Conservation (phyloP, 2,797 vertebrate species). For the Acanthiza pusilla region DNA sequence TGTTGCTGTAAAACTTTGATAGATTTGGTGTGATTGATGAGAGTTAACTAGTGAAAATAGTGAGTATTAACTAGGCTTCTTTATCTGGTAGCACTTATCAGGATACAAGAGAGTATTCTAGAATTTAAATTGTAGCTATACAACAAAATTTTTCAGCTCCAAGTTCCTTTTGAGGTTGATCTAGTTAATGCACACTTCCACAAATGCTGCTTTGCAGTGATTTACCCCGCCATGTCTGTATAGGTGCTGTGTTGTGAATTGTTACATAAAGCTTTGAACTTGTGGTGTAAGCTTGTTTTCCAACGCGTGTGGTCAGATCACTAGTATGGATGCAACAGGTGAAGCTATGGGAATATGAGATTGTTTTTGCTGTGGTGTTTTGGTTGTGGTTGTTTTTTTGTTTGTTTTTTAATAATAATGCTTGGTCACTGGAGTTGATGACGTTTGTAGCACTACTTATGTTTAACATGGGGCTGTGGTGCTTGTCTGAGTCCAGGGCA, state of each 20-base stretch:
- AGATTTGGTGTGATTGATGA: rapidly evolving
- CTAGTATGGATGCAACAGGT: neutral
- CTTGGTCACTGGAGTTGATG: neutral
- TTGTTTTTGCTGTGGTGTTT: neutral
- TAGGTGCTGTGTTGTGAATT: neutral
- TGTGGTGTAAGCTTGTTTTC: neutral
- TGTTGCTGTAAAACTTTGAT: neutral
- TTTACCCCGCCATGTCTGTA: neutral
- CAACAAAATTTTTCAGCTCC: neutral
- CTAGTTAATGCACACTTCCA: neutral
- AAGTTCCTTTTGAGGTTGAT: neutral
- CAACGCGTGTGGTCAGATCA: rapidly evolving
- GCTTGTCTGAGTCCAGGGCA: neutral
- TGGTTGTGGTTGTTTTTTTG: neutral
- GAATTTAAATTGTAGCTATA: neutral
- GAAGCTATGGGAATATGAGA: neutral
- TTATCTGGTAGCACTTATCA: neutral
- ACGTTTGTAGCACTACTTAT: neutral
- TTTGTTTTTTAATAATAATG: neutral
- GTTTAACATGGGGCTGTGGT: rapidly evolving
- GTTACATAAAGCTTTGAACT: neutral
- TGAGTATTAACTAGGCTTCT: neutral
- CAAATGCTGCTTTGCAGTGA: neutral
- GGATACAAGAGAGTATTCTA: neutral
- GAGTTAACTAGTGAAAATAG: neutral